Evolutionary conservation across 2,888 invertebrate species (phyloP), one percentile per base, ranked within the genome.

Genomic region (Drosophila paracracens): DNA sequence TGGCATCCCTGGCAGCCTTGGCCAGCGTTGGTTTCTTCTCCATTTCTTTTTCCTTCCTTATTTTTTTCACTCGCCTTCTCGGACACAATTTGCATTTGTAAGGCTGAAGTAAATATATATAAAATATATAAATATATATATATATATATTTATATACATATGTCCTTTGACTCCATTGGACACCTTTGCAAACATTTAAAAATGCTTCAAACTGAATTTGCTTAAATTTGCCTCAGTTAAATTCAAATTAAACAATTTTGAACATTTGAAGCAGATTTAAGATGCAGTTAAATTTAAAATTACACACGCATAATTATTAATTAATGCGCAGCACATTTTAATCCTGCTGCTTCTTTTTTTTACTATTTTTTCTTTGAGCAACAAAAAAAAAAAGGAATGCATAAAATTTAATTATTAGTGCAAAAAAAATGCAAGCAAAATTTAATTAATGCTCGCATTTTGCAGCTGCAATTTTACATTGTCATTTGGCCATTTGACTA

Each of bases 81-180:
- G 8, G 51, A 16, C 64, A 51, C 46, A 59, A 79, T 76, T 76
- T 79, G 60, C 70, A 79, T 84, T 52, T 69, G 68, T 57, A 48
- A 70, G 67, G 60, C 43, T 38, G 11, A 16, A 56, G 54, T 56
- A 56, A 25, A 46, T 25, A 8, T 27, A 16, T 25, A 25, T 25
- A 21, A 6, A 7, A 16, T 4, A 13, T 13, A 35, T 35, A 33
- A 5, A n/a, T 8, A 8, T 18, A 38, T 13, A 38, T 16, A 38
- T 0, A 16, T 6, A 16, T 16, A 18, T 4, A n/a, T n/a, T n/a
- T n/a, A 40, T 10, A 40, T 38, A 13, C 4, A 38, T 38, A 0
- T 38, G 1, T 40, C 62, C 56, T 67, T 76, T 72, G 69, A 59
- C 54, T 65, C n/a, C 27, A 16, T 43, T 48, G 50, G 48, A 69